phyloP scores from a whole-genome alignment of 2,113 vertebrate genomes.

The Phylloscopus whistleri region DNA sequence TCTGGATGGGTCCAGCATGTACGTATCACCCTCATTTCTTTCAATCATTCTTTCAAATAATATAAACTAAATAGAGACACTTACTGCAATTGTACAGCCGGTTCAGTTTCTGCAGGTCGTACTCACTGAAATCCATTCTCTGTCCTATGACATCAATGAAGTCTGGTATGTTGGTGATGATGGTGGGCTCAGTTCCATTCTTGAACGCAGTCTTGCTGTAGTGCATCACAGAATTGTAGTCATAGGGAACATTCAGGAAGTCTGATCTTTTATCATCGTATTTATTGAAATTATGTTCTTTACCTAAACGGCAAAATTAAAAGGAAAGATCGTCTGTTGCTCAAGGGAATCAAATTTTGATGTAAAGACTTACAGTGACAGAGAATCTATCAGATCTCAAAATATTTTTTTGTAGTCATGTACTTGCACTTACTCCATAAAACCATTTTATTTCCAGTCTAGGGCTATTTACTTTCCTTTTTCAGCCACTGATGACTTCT shows the following conservation, averaged over 20 bases:
- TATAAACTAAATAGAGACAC: constrained; percentile 5
- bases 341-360: background rate
- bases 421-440: background rate
- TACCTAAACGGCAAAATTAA: constrained; percentile 69
- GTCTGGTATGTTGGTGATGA: constrained; percentile 84
- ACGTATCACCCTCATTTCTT: background rate
- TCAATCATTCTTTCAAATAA: background rate
- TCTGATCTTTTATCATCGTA: constrained; percentile 74
- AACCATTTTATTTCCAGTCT: background rate
- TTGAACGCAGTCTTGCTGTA: constrained; percentile 85
- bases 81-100: constrained; percentile 90
- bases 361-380: background rate
- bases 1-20: background rate
- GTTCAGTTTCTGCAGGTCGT: constrained; percentile 85
- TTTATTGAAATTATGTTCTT: constrained; percentile 81
- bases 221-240: constrained; percentile 91
- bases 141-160: constrained; percentile 91
- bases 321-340: background rate
- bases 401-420: background rate
- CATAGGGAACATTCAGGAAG: constrained; percentile 83
- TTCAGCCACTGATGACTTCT: background rate
- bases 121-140: constrained; percentile 91
- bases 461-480: background rate
- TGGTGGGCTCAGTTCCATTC: constrained; percentile 82
- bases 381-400: background rate